Conservation (phyloP, 2,113 vertebrate genomes). For the Pipra filicauda region DNA sequence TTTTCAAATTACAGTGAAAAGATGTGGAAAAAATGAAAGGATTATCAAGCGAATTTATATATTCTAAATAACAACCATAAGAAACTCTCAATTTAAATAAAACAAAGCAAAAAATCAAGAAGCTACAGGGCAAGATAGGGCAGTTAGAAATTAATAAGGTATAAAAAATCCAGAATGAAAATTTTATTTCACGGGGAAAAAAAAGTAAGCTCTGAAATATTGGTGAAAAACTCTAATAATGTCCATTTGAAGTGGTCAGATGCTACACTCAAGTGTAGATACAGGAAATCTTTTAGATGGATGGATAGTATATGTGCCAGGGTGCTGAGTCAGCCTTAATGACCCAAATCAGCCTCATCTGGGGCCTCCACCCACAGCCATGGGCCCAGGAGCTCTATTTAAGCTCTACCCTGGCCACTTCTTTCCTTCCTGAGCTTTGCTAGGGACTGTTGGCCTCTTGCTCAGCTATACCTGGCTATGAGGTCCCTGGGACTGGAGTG, state of each 20-base stretch:
- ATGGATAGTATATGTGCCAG: neutral
- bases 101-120: accelerated
- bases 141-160: neutral
- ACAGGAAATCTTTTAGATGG: neutral
- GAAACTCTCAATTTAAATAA: neutral
- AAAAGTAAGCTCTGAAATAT: neutral
- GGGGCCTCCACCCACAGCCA: neutral
- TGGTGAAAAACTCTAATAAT: neutral
- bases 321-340: neutral
- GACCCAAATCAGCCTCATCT: neutral
- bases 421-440: accelerated
- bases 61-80: neutral
- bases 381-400: neutral
- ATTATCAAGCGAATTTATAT: neutral
- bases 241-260: neutral
- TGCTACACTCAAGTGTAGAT: neutral
- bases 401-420: accelerated
- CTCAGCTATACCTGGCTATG: neutral
- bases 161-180: neutral
- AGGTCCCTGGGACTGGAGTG: accelerated
- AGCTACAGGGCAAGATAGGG: neutral
- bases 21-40: neutral
- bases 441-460: neutral
- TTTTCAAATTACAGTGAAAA: neutral
- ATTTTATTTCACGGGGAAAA: too few species aligned